Evolutionary conservation across 1,140 invertebrate species (phyloP).

Genomic region (Drosophila athabasca): DNA sequence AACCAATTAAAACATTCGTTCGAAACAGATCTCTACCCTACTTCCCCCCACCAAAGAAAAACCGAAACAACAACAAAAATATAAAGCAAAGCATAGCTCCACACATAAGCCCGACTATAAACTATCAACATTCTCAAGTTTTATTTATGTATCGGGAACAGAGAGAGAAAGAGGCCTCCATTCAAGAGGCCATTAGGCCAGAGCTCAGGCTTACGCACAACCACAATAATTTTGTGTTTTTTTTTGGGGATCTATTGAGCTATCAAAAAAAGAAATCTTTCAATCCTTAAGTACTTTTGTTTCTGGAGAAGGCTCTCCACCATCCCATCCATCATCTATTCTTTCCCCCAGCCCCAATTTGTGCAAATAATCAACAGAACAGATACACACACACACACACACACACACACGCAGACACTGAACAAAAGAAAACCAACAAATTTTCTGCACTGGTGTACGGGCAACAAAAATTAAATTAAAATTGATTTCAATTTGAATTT

Average conservation of each 20-base stretch:
- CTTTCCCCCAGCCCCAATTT: conserved; percentile 50
- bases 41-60: conserved; percentile 5
- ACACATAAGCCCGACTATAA: conserved; percentile 18
- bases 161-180: too few relatives aligned
- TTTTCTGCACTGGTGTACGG: conserved; percentile 18
- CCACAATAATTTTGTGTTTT: conserved; percentile 3
- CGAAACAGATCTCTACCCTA: conserved; percentile 1
- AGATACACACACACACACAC: conserved; percentile 32
- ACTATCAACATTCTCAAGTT: conserved; percentile 45
- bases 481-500: conserved; percentile 80
- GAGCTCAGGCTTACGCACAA: conserved; percentile 24
- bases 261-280: background rate
- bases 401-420: conserved; percentile 22
- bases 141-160: conserved; percentile 53
- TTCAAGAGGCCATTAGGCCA: conserved; percentile 44
- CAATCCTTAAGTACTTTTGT: conserved; percentile 10
- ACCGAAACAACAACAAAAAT: conserved; percentile 16
- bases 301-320: conserved; percentile 8
- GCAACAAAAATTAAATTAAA: conserved; percentile 67
- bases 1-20: conserved; percentile 68
- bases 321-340: conserved; percentile 11
- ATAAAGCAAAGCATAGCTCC: conserved; percentile 31
- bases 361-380: conserved; percentile 69
- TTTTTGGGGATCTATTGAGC: conserved; percentile 17
- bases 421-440: conserved; percentile 41